Conservation (phyloP, 2,797 vertebrate genomes). For the Esox lucius region DNA sequence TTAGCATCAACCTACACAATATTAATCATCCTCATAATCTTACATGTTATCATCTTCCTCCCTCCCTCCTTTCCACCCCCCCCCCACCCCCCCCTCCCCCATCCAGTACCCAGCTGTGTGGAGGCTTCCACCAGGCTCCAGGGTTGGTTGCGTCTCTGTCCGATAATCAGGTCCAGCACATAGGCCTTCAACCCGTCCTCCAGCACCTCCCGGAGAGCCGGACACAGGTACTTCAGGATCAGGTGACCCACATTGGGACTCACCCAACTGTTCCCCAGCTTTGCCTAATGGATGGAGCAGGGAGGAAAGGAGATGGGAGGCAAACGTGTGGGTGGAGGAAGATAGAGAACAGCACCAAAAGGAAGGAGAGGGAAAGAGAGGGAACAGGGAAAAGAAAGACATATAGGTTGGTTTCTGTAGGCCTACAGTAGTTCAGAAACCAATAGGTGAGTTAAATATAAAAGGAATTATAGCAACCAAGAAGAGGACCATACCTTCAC, state of each 20-base stretch:
- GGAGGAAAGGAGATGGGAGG: not conserved
- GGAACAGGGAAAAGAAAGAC: not conserved
- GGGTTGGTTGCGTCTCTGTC: conserved; percentile 89
- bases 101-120: conserved; percentile 85
- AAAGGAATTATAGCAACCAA: not conserved
- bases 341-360: not conserved
- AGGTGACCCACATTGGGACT: conserved; percentile 96
- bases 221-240: conserved; percentile 95
- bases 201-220: conserved; percentile 86
- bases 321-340: not conserved
- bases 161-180: conserved; percentile 91
- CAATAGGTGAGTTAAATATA: too few relatives aligned
- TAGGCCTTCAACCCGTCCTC: conserved; percentile 91
- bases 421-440: too few relatives aligned
- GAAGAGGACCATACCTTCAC: conserved; percentile 81
- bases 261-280: conserved; percentile 95
- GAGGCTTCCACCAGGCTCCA: conserved; percentile 96
- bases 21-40: not conserved
- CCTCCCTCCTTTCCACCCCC: not conserved
- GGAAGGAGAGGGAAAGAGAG: not conserved
- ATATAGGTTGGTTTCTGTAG: too few relatives aligned
- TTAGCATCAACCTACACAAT: not conserved
- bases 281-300: conserved; percentile 73
- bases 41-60: conserved; percentile 19
- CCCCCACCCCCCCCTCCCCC: not conserved